Evolutionary conservation across 2,797 vertebrate species (phyloP).

Genomic region (Gobio occitaniae): DNA sequence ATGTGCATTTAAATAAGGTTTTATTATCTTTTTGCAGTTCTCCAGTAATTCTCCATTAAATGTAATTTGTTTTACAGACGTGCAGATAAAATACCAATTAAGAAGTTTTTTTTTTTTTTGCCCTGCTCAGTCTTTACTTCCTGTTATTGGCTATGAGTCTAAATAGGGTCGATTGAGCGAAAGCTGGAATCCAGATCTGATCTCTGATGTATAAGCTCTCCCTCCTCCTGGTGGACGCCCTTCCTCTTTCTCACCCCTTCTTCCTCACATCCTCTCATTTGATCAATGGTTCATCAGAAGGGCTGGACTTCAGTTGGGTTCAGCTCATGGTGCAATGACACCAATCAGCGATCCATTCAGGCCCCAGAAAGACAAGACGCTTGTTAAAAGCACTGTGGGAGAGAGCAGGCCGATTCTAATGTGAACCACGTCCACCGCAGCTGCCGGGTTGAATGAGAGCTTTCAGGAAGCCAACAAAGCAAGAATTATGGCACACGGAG

Average conservation of each 20-base stretch:
- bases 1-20: not conserved
- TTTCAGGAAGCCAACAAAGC: slow-evolving; percentile 69
- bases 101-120: not conserved
- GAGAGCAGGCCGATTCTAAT: slow-evolving; percentile 58
- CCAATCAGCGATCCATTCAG: slow-evolving; percentile 74
- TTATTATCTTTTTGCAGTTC: not conserved
- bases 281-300: slow-evolving; percentile 73
- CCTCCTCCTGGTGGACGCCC: slow-evolving; percentile 51
- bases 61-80: not conserved
- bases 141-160: slow-evolving; percentile 50
- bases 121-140: slow-evolving; percentile 38
- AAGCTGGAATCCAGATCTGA: slow-evolving; percentile 54
- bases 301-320: slow-evolving; percentile 62
- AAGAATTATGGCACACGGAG: slow-evolving; percentile 68
- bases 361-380: slow-evolving; percentile 57
- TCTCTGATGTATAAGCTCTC: slow-evolving; percentile 57
- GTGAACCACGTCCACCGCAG: slow-evolving; percentile 75
- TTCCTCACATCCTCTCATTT: slow-evolving; percentile 59
- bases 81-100: not conserved
- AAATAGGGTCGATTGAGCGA: slow-evolving; percentile 56
- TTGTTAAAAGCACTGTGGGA: slow-evolving; percentile 54
- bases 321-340: slow-evolving; percentile 65
- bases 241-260: slow-evolving; percentile 32
- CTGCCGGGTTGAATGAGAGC: slow-evolving; percentile 71
- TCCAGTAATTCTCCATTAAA: not conserved